Evolutionary conservation across 2,113 vertebrate genomes (phyloP).

Genomic region (Dinomys branickii): DNA sequence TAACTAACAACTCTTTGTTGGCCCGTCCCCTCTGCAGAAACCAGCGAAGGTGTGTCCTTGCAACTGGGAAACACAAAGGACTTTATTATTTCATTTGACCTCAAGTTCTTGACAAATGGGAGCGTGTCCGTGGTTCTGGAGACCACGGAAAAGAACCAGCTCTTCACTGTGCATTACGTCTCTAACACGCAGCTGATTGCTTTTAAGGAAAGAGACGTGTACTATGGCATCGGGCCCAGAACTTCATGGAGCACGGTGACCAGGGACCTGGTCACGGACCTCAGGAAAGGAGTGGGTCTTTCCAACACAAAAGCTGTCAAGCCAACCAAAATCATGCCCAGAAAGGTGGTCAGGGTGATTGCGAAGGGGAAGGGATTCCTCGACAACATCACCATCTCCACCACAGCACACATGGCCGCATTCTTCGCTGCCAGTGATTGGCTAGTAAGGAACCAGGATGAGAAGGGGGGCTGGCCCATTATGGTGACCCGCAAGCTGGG

Average conservation of each 20-base stretch:
- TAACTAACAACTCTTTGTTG: background rate
- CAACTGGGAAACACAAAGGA: conserved; percentile 94
- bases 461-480: conserved; percentile 97
- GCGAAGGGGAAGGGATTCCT: conserved; percentile 92
- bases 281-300: conserved; percentile 96
- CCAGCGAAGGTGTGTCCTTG: conserved; percentile 93
- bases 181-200: conserved; percentile 93
- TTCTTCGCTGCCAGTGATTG: conserved; percentile 97
- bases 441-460: conserved; percentile 97
- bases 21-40: conserved; percentile 86
- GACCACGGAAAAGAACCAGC: conserved; percentile 94
- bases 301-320: conserved; percentile 98
- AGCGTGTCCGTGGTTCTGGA: conserved; percentile 95
- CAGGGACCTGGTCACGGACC: conserved; percentile 95
- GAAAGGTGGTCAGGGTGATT: conserved; percentile 90
- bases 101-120: conserved; percentile 94
- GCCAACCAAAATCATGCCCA: conserved; percentile 97
- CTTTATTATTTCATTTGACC: conserved; percentile 96
- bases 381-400: conserved; percentile 95
- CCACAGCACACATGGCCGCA: conserved; percentile 95
- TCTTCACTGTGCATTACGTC: conserved; percentile 94
- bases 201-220: conserved; percentile 92
- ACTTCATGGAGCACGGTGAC: conserved; percentile 95
- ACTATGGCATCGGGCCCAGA: conserved; percentile 93
- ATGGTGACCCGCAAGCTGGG: conserved; percentile 97